Percentiles rank a stretch among this genome's conserved stretches.
Conservation (phyloP, 1,140 invertebrate genomes). For the Apis cerana region DNA sequence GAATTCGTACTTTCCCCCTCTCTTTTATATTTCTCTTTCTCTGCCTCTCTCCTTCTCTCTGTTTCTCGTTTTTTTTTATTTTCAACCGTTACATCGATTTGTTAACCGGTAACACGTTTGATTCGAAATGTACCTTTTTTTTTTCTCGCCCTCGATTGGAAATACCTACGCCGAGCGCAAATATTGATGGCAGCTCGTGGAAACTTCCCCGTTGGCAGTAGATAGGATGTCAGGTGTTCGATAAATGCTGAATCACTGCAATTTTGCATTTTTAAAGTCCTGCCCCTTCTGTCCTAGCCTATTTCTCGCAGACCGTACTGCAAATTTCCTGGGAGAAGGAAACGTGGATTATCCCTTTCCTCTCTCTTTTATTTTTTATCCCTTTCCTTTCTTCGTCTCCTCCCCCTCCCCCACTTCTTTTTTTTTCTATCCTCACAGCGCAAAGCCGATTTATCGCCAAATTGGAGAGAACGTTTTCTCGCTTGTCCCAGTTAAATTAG, state of each 20-base stretch:
- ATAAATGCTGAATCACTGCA: constrained; percentile 48
- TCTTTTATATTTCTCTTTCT: background rate
- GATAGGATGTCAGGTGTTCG: constrained; percentile 42
- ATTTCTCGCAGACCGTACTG: constrained; percentile 12
- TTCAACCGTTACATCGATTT: constrained; percentile 36
- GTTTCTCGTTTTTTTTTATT: background rate
- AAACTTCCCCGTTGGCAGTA: constrained; percentile 25
- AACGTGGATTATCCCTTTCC: too few species aligned
- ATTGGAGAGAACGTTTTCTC: constrained; percentile 4
- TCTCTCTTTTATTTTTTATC: background rate
- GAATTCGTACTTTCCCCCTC: background rate
- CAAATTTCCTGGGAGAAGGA: background rate
- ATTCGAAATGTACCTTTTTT: background rate
- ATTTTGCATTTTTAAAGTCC: constrained; percentile 50
- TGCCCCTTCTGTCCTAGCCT: background rate
- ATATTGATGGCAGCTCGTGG: constrained; percentile 30
- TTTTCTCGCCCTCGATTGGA: background rate
- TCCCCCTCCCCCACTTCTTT: background rate
- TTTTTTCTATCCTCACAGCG: background rate
- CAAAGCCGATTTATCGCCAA: constrained; percentile 39
- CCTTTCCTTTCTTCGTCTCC: too few species aligned
- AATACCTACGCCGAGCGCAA: constrained; percentile 6
- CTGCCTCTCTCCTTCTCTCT: background rate
- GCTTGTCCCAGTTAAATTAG: constrained; percentile 38
- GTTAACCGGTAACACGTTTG: constrained; percentile 15